phyloP scores from a whole-genome alignment of 2,113 vertebrate species.

The Mastomys coucha region DNA sequence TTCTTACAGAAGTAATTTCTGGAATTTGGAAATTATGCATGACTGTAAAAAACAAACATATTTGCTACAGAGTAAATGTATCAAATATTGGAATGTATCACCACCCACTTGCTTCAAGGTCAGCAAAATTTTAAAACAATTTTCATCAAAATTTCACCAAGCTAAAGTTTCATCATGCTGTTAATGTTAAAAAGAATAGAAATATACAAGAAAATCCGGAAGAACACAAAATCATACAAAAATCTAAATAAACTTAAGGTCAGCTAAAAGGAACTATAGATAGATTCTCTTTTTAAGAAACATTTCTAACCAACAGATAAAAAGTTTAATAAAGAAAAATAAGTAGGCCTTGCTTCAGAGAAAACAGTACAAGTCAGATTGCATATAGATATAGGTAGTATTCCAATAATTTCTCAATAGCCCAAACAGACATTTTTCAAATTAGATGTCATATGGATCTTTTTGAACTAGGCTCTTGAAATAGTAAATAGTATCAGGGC shows the following conservation, averaged over 20 bases:
- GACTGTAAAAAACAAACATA: slow-evolving; percentile 68
- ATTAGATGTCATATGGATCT: neutral
- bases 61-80: slow-evolving; percentile 69
- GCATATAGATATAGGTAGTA: neutral
- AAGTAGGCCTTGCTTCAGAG: neutral
- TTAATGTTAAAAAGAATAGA: slow-evolving; percentile 58
- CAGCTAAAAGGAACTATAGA: neutral
- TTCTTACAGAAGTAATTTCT: slow-evolving; percentile 72
- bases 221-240: slow-evolving; percentile 54
- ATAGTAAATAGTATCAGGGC: neutral
- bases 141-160: slow-evolving; percentile 41
- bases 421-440: neutral
- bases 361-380: neutral
- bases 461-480: neutral
- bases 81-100: neutral
- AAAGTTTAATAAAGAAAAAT: slow-evolving; percentile 34
- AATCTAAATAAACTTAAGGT: slow-evolving; percentile 59
- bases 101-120: slow-evolving; percentile 59
- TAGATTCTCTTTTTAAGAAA: neutral
- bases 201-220: slow-evolving; percentile 10
- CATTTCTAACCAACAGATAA: neutral
- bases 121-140: slow-evolving; percentile 68
- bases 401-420: neutral
- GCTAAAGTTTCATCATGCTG: slow-evolving; percentile 50
- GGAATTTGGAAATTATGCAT: slow-evolving; percentile 72